Percentiles rank a stretch among this genome's conserved stretches.
These are phyloP conservation scores for Rousettus madagascariensis DNA, from an alignment of 2,797 vertebrate genomes.

Conservation along the genomic window DNA sequence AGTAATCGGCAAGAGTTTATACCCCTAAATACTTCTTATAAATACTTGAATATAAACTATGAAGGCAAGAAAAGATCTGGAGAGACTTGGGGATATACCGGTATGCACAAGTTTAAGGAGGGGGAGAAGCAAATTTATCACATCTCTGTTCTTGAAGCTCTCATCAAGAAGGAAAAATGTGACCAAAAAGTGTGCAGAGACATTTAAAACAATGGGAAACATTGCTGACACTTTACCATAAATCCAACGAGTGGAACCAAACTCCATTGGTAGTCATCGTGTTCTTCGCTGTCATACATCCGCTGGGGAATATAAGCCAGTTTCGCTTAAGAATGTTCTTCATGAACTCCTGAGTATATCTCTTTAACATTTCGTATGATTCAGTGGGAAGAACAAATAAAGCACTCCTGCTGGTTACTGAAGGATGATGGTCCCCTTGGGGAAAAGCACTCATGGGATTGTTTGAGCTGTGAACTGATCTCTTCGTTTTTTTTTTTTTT, in stretches of 20 bases:
- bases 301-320: background rate
- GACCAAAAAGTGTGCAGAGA: background rate
- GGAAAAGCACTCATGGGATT: background rate
- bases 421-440: background rate
- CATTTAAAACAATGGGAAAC: background rate
- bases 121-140: background rate
- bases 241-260: background rate
- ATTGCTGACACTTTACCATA: background rate
- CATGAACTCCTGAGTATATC: background rate
- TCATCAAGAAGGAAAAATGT: background rate
- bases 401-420: background rate
- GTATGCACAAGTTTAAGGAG: background rate
- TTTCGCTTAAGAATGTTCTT: background rate
- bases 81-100: background rate
- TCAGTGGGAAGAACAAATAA: background rate
- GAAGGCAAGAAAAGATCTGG: conserved; percentile 55
- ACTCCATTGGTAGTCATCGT: background rate
- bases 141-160: background rate
- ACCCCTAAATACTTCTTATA: conserved; percentile 63
- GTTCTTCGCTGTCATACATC: background rate
- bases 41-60: conserved; percentile 65
- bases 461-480: background rate
- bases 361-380: background rate
- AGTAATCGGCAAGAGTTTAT: conserved; percentile 73
- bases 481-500: background rate